Evolutionary conservation across 2,113 vertebrate species (phyloP).

Genomic region (Gavialis gangeticus): DNA sequence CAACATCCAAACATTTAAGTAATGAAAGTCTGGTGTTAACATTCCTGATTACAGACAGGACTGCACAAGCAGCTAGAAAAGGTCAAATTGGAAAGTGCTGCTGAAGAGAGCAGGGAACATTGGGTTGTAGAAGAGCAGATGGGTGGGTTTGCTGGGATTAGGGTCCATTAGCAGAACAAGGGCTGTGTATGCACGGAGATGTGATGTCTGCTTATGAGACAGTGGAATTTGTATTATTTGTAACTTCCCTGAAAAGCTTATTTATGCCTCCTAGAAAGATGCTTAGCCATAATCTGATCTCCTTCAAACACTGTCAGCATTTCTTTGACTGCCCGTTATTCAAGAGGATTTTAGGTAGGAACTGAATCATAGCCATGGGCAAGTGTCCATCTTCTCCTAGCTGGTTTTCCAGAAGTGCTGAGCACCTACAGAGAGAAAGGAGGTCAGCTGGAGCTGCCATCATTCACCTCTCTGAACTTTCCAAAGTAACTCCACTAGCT

Average conservation of each 20-base stretch:
- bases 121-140: rapidly evolving
- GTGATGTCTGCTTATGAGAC: not conserved
- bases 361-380: not conserved
- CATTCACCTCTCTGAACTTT: not conserved
- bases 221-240: rapidly evolving
- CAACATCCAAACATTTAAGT: not conserved
- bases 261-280: not conserved
- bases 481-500: not conserved
- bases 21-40: not conserved
- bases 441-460: not conserved
- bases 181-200: not conserved
- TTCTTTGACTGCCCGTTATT: not conserved
- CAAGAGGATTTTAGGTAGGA: not conserved
- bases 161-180: not conserved
- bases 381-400: not conserved
- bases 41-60: not conserved
- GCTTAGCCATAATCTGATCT: not conserved
- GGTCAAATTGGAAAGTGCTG: not conserved
- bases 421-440: not conserved
- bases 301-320: rapidly evolving
- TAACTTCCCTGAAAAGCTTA: not conserved
- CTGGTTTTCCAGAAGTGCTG: not conserved
- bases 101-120: rapidly evolving
- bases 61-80: not conserved
- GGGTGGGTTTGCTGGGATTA: rapidly evolving